phyloP scores from a whole-genome alignment of 30 jellyfish, hydroid and myxozoan genomes.

The Catostylus mosaicus region DNA sequence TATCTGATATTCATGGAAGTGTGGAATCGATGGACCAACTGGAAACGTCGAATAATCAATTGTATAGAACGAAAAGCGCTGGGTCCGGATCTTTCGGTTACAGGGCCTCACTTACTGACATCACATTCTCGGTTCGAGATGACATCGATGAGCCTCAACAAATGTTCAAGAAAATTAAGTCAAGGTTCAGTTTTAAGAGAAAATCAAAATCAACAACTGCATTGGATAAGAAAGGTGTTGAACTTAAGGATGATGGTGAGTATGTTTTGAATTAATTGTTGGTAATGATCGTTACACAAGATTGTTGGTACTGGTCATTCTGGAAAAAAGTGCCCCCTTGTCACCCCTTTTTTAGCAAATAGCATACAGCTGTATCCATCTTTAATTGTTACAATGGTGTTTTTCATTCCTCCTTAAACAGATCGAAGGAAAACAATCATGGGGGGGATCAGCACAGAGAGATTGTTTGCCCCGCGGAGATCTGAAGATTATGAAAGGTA shows the following conservation, averaged over 20 bases:
- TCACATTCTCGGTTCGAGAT: slow-evolving; percentile 27
- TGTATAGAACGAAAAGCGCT: slow-evolving; percentile 28
- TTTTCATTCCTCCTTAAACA: neutral
- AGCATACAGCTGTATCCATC: too few relatives aligned
- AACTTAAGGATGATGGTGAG: slow-evolving; percentile 46
- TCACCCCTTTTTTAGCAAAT: too few relatives aligned
- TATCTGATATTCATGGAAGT: slow-evolving; percentile 67
- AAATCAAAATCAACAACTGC: slow-evolving; percentile 71
- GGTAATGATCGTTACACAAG: too few relatives aligned
- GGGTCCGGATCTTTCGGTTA: slow-evolving; percentile 30
- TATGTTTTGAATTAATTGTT: too few relatives aligned
- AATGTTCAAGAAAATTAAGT: slow-evolving; percentile 46
- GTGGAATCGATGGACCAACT: slow-evolving; percentile 49
- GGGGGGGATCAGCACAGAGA: slow-evolving; percentile 77
- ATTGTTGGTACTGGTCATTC: too few relatives aligned
- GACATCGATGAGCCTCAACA: slow-evolving; percentile 45
- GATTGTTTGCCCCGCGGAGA: slow-evolving; percentile 14
- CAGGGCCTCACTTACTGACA: slow-evolving; percentile 56
- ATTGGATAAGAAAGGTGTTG: slow-evolving; percentile 44
- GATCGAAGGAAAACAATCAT: slow-evolving; percentile 86
- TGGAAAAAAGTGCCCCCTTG: too few relatives aligned
- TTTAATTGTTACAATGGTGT: too few relatives aligned
- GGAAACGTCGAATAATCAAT: slow-evolving; percentile 11
- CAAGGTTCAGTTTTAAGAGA: slow-evolving; percentile 66
- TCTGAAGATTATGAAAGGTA: slow-evolving; percentile 67